These are phyloP conservation scores for Ceratosolen solmsi DNA, from an alignment of 1,140 invertebrate genomes.

Conservation along the genomic window DNA sequence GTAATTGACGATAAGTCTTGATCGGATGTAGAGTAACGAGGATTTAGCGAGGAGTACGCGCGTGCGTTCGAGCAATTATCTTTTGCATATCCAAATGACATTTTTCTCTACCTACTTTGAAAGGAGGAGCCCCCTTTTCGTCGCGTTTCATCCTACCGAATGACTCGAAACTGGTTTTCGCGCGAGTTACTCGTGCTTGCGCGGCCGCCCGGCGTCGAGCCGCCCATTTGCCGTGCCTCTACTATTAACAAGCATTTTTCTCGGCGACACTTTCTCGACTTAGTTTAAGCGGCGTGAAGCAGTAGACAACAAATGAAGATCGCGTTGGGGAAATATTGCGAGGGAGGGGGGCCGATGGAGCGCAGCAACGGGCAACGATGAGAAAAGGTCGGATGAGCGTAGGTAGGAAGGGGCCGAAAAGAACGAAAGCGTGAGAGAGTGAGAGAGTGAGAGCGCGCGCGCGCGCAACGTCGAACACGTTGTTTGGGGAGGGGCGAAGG, in stretches of 20 bases:
- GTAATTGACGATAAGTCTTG: slow-evolving; percentile 12
- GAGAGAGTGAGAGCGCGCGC: not conserved
- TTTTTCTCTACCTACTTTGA: not conserved
- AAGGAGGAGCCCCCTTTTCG: slow-evolving; percentile 20
- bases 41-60: not conserved
- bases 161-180: slow-evolving; percentile 38
- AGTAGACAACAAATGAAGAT: not conserved
- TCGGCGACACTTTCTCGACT: slow-evolving; percentile 23
- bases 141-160: not conserved
- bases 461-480: not conserved
- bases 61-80: slow-evolving; percentile 1
- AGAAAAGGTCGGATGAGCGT: not conserved
- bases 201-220: slow-evolving; percentile 7
- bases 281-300: slow-evolving; percentile 13
- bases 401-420: too few species aligned
- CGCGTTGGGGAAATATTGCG: too few species aligned
- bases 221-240: slow-evolving; percentile 1
- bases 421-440: not conserved
- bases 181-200: slow-evolving; percentile 30
- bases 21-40: not conserved
- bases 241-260: slow-evolving; percentile 27
- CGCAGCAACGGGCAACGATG: not conserved
- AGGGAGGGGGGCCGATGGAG: too few species aligned
- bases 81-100: slow-evolving; percentile 23
- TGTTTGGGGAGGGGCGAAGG: not conserved